These are phyloP conservation scores for Nothocercus nigrocapillus DNA, from an alignment of 2,113 vertebrate species.

Conservation along the genomic window DNA sequence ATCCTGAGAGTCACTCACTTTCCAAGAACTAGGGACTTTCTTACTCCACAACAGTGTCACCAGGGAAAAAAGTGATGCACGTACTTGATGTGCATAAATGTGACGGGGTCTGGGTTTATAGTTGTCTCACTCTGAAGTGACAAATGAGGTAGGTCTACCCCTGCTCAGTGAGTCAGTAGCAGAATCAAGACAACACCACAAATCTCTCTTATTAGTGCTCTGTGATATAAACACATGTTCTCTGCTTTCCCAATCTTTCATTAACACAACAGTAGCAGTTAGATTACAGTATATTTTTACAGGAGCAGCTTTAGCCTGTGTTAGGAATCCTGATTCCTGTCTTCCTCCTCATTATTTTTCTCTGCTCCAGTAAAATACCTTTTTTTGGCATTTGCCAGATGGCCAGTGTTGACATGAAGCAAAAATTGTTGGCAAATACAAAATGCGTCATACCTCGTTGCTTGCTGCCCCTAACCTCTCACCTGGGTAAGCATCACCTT, in stretches of 20 bases:
- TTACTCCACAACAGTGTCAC: not conserved
- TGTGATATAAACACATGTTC: not conserved
- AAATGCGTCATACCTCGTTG: not conserved
- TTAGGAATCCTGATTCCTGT: not conserved
- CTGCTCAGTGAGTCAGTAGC: conserved; percentile 43
- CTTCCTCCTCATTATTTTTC: not conserved
- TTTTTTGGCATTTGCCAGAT: not conserved
- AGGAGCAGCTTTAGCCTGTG: conserved; percentile 44
- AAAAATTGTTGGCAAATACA: not conserved
- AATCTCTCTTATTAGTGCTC: conserved; percentile 12
- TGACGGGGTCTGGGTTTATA: conserved; percentile 3
- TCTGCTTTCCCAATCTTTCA: not conserved
- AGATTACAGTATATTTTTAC: not conserved
- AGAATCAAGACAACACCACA: not conserved
- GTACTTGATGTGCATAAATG: not conserved
- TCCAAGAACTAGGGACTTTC: not conserved
- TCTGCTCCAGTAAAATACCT: not conserved
- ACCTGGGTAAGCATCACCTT: not conserved
- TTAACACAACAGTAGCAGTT: conserved; percentile 49
- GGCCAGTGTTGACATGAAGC: not conserved
- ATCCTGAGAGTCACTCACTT: not conserved
- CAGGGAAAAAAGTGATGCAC: conserved; percentile 5
- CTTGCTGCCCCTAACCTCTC: not conserved
- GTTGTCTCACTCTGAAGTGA: conserved; percentile 33
- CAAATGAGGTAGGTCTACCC: not conserved